Evolutionary conservation across 2,797 vertebrate species (phyloP), one percentile per base, ranked within the genome.

Genomic region (Chaenodraco wilsoni): DNA sequence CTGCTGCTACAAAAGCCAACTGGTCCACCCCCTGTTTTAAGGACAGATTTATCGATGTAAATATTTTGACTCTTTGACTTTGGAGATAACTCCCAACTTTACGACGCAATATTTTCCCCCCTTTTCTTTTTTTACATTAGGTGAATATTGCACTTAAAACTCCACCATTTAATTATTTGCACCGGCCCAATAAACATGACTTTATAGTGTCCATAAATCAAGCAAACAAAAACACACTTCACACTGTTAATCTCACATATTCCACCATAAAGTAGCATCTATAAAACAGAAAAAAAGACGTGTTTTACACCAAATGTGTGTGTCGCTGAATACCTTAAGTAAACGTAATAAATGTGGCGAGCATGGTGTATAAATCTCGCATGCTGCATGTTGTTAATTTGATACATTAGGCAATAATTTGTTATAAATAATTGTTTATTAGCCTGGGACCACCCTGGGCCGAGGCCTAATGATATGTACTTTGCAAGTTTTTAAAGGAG

Each of bases 371-470:
- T 98, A 98, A 98, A 98, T 98, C 96, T 96, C 95, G 93, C 94
- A 93, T 95, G 96, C 95, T 95, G 95, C 95, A 97, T 95, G 97
- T 95, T 97, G 97, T 99, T 98, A 99, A 98, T 97, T 96, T 98
- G 96, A 98, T 97, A 95, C 95, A 99, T 98, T 97, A 96, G 96
- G 96, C 95, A 95, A 98, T 97, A 96, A 97, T 98, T 97, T 96
- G 96, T 94, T 95, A 97, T 98, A 98, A 99, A 99, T 99, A 98
- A 97, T 95, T 98, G 96, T 99, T 98, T 99, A 98, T 97, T 97
- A 96, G 96, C 95, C 90, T 37, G 33, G 88, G 94, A 95, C 94
- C 93, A 92, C 94, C 93, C 95, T 94, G 94, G 95, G 95, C 93
- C 84, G 89, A 94, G 94, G 94, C 95, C 95, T 96, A 95, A 97